Percentiles rank a stretch among this genome's conserved stretches.
phyloP scores from a whole-genome alignment of 2,113 vertebrate species.

The Gymnocephalus cernua region DNA sequence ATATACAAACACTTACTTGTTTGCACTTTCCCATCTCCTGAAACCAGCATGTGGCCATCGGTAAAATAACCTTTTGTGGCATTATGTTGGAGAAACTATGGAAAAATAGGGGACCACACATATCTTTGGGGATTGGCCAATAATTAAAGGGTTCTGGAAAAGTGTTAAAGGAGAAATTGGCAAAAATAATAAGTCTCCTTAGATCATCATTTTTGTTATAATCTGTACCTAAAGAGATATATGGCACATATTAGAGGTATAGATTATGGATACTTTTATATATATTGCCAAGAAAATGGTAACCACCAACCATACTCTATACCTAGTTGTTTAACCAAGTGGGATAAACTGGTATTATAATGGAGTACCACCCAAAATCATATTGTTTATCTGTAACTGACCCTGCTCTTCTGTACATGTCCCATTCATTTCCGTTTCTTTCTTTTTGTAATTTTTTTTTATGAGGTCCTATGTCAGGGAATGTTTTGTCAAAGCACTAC shows the following conservation, averaged over 20 bases:
- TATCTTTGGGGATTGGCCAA: neutral
- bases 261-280: no score
- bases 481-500: neutral
- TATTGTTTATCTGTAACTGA: neutral
- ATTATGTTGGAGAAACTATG: neutral
- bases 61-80: neutral
- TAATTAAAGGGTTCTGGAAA: neutral
- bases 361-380: neutral
- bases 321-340: neutral
- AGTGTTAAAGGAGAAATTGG: neutral
- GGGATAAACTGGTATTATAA: neutral
- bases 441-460: no score
- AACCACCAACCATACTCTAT: neutral
- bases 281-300: neutral
- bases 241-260: no score
- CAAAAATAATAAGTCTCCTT: neutral
- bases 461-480: no score
- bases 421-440: no score
- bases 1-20: conserved; percentile 69
- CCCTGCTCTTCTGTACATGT: no score
- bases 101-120: neutral
- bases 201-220: neutral
- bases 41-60: conserved; percentile 2
- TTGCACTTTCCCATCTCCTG: conserved; percentile 42
- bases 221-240: no score